These are phyloP conservation scores for Netelia melanura DNA, from an alignment of 2,888 invertebrate genomes.

Conservation along the genomic window DNA sequence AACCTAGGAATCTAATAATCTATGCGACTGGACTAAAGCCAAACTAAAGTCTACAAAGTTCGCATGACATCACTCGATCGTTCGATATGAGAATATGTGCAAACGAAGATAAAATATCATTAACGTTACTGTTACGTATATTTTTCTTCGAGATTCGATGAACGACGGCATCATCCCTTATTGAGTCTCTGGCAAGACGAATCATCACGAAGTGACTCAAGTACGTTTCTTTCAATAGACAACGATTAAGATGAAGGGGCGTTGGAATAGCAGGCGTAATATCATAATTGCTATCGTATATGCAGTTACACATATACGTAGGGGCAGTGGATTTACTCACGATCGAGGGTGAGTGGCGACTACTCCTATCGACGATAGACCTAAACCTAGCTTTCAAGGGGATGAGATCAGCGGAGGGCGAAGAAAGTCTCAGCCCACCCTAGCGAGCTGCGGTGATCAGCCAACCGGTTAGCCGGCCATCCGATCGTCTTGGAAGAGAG, in stretches of 20 bases:
- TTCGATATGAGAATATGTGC: conserved; percentile 26
- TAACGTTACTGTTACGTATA: conserved; percentile 42
- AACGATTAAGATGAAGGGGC: not conserved
- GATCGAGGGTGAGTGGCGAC: too few relatives aligned
- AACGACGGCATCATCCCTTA: conserved; percentile 34
- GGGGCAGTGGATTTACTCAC: too few relatives aligned
- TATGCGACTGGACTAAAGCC: conserved; percentile 77
- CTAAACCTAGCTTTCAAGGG: conserved; percentile 30
- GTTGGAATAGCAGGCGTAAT: not conserved
- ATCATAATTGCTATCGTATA: not conserved
- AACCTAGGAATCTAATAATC: conserved; percentile 76
- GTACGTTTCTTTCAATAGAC: conserved; percentile 7
- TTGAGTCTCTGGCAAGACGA: conserved; percentile 40
- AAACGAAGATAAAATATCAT: conserved; percentile 34
- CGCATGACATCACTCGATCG: conserved; percentile 38
- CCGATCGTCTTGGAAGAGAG: conserved; percentile 34
- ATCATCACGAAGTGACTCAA: conserved; percentile 24
- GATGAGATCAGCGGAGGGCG: conserved; percentile 53
- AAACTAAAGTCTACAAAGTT: conserved; percentile 76
- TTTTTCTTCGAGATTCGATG: conserved; percentile 30
- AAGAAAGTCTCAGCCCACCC: conserved; percentile 57
- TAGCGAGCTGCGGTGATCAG: conserved; percentile 40
- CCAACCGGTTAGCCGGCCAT: conserved; percentile 47
- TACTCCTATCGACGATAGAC: not conserved
- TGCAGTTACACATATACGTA: not conserved